Percentiles rank a stretch among this genome's conserved stretches.
phyloP scores from a whole-genome alignment of 2,888 invertebrate species.

The Drosophila anomelani region DNA sequence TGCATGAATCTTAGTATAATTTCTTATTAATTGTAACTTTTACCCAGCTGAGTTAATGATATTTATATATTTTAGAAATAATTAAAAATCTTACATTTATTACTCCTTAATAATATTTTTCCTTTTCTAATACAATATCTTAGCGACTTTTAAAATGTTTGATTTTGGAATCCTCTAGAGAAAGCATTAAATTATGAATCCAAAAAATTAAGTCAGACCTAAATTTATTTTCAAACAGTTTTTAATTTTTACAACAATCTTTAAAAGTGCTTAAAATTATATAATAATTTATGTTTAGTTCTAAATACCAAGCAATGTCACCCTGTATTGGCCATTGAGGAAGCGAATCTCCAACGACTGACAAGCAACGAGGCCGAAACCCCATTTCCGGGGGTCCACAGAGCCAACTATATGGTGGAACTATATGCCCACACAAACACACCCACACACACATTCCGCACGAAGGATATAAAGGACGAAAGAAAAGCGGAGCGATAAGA shows the following conservation, averaged over 20 bases:
- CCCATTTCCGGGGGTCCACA: slow-evolving; percentile 35
- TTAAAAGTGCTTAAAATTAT: not conserved
- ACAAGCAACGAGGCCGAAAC: slow-evolving; percentile 19
- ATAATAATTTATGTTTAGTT: not conserved
- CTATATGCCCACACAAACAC: slow-evolving; percentile 34
- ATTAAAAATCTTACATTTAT: too few relatives aligned
- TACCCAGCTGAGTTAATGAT: not conserved
- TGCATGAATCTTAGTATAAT: not conserved
- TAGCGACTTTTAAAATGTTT: not conserved
- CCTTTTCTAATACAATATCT: not conserved
- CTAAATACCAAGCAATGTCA: not conserved
- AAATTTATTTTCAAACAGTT: too few relatives aligned
- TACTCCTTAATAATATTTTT: not conserved
- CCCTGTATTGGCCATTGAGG: slow-evolving; percentile 33
- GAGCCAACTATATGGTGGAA: slow-evolving; percentile 36
- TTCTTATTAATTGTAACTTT: fast-evolving
- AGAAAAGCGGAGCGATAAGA: slow-evolving; percentile 48
- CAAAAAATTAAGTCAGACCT: too few relatives aligned
- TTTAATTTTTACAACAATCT: not conserved
- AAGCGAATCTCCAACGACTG: slow-evolving; percentile 14
- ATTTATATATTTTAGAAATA: not conserved
- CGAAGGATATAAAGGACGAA: slow-evolving; percentile 36
- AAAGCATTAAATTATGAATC: too few relatives aligned
- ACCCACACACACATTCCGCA: slow-evolving; percentile 10
- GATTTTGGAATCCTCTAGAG: too few relatives aligned